Conservation (phyloP, 1,140 invertebrate genomes). For the Trachymyrmex cornetzi region DNA sequence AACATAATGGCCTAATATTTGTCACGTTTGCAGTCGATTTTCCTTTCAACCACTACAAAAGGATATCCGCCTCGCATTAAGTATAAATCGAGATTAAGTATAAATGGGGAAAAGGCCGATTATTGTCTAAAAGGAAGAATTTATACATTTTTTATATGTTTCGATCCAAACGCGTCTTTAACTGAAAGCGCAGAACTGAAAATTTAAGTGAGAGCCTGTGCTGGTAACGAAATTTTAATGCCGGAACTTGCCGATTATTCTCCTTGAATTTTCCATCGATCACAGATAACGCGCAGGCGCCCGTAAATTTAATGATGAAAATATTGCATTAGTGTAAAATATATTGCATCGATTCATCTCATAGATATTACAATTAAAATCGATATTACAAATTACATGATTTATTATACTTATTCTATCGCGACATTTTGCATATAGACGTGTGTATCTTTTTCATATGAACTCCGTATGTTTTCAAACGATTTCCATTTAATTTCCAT, state of each 20-base stretch:
- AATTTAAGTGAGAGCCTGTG: background rate
- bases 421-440: background rate
- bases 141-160: background rate
- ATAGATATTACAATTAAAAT: background rate
- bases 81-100: background rate
- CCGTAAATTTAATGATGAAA: slow-evolving; percentile 8
- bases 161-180: background rate
- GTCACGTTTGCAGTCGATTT: slow-evolving; percentile 42
- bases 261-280: slow-evolving; percentile 17
- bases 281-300: background rate
- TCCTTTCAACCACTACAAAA: background rate
- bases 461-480: background rate
- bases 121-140: background rate
- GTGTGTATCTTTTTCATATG: background rate
- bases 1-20: slow-evolving; percentile 38
- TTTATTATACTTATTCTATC: slow-evolving; percentile 8
- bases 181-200: background rate
- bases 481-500: background rate
- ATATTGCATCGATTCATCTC: no score
- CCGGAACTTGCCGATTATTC: slow-evolving; percentile 10
- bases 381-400: background rate
- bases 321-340: background rate
- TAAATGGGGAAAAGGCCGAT: background rate
- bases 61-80: background rate
- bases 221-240: slow-evolving; percentile 23